Base-by-base conservation (phyloP, 2,113 vertebrate species). In the Phrynocephalus versicolor region DNA sequence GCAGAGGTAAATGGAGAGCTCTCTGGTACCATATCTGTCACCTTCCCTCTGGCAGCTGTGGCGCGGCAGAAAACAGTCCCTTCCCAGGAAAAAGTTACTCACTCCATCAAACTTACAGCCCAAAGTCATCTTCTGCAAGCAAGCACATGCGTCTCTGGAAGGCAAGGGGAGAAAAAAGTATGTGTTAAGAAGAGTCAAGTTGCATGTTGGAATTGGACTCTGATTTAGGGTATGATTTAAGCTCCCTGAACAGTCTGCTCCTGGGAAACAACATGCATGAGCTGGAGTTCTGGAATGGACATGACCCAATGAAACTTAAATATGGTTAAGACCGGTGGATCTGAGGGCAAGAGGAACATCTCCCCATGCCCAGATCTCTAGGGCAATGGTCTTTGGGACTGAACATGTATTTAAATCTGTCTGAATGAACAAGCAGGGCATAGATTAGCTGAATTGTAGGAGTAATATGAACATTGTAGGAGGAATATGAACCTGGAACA, bases 81-180 rank as follows among this genome's bases (percentile, higher is more conserved):
- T 90, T 90, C 76, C 2, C 0, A 5, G 73, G 81, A 35, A 89
- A 94, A 90, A 86, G 27, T 85, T 91, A 87, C 74, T 90, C 87
- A 91, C 76, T 94, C 90, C 89, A 91, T 91, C 94, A 93, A 91
- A 77, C 67, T 9, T 76, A 0, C 3, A 35, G 12, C 64, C 87
- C 69, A 77, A 89, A 91, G 89, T 92, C 88, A 86, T 79, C 89
- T 83, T 90, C 85, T 92, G 89, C 82, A 81, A 84, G 35, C 6
- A 6, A 55, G 4, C 41, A 72, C 82, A 23, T 87, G 76, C 0
- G 7, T 92, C 85, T 93, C 80, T 1, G 58, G 35, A 86, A 91
- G 83, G 74, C 74, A 39, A 5, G 45, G 45, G 33, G 14, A 6
- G 37, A 79, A 33, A 57, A 27, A 71, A 33, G 64, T 27, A 27